A percentile compares a stretch with the other conserved stretches of the same genome.
These are phyloP conservation scores for Myoxocephalus aenaeus DNA, from an alignment of 2,797 vertebrate species.

Conservation along the genomic window DNA sequence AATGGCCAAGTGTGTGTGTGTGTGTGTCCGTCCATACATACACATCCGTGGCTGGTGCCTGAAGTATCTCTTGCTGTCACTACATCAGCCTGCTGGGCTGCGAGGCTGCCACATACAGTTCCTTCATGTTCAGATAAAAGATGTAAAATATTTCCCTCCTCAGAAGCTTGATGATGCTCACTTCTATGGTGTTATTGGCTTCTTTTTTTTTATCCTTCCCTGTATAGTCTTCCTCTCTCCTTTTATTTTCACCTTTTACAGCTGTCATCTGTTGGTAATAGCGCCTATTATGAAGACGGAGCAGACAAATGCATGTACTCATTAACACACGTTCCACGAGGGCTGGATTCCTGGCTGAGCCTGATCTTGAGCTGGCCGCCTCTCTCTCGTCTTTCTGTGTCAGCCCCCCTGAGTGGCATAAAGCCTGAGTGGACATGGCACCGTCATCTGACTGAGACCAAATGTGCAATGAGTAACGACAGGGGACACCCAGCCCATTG, in stretches of 20 bases:
- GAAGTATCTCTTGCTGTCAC: slow-evolving; percentile 25
- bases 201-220: not conserved
- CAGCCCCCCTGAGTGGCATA: slow-evolving; percentile 64
- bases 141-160: slow-evolving; percentile 8
- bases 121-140: slow-evolving; percentile 28
- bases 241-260: not conserved
- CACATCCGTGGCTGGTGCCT: slow-evolving; percentile 3
- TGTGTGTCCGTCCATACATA: slow-evolving; percentile 5
- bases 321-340: not conserved
- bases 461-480: slow-evolving; percentile 75
- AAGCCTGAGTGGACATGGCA: slow-evolving; percentile 70
- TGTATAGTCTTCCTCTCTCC: not conserved
- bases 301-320: not conserved
- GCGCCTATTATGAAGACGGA: not conserved
- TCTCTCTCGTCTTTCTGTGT: slow-evolving; percentile 40
- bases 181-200: not conserved
- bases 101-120: slow-evolving; percentile 10
- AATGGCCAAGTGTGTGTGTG: slow-evolving; percentile 15
- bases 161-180: not conserved
- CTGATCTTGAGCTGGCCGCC: slow-evolving; percentile 16
- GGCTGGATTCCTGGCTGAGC: slow-evolving; percentile 18
- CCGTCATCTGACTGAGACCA: slow-evolving; percentile 71
- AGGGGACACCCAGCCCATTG: slow-evolving; percentile 68
- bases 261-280: not conserved
- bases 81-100: not conserved